Evolutionary conservation across 2,888 invertebrate species (phyloP), one percentile per base, ranked within the genome.

Genomic region (Caenorhabditis macrosperma): DNA sequence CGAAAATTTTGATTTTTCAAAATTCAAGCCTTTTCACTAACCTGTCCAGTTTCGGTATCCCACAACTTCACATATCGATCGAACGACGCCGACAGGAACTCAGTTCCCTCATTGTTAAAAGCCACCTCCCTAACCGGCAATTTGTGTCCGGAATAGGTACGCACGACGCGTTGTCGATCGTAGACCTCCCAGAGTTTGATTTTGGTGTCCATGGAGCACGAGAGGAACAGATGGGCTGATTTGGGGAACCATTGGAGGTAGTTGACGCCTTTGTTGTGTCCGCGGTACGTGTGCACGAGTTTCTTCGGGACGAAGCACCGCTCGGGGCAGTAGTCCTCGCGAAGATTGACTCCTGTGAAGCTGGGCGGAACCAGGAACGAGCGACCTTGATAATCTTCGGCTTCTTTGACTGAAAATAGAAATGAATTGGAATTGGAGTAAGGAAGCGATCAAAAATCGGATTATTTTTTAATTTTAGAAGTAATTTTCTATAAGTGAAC

Each of bases 201-300:
- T n/a, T n/a, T n/a, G n/a, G n/a, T 94, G 91, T 99, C 99, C 97
- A 99, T 97, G 85, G 97, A 95, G 63, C 95, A 95, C 0, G 98
- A 97, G 0, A 99, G 93, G 88, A 99, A 93, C 75, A 99, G 93
- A 92, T 99, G 99, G 0, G 96, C 98, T 0, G 96, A 95, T 83
- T 93, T 93, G 0, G 99, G 99, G 90, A 97, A 95, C 95, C 97
- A 97, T 72, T 96, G 94, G 81, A 96, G 95, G 0, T 95, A 95
- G 0, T 97, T 95, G 88, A 99, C 94, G 55, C 97, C 97, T 92
- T 98, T 98, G 24, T 95, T 95, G 92, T 99, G 99, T 0, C 98
- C 98, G 83, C 95, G 94, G 67, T 89, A 89, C 10, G 87, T 86
- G 75, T 88, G 85, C 9, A 88, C 85, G 52, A 96, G 97, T 59